Percentiles rank a stretch among this genome's conserved stretches.
Evolutionary conservation across 2,113 vertebrate genomes (phyloP).

Genomic region (Mormyrus iriodes): DNA sequence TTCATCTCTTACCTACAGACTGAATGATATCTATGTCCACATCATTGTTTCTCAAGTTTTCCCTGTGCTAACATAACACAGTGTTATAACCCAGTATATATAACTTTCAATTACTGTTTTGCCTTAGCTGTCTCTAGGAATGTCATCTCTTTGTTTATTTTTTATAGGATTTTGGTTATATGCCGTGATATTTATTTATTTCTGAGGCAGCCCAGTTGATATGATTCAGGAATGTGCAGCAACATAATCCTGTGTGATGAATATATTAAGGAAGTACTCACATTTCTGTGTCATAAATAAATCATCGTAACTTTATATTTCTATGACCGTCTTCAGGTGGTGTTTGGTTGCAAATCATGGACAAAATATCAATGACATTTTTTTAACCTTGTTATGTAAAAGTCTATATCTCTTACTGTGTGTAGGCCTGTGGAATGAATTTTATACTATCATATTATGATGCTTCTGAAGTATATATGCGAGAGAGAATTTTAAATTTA

Average conservation of each 20-base stretch:
- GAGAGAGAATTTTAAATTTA: neutral
- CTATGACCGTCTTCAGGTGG: constrained; percentile 5
- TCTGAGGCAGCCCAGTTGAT: constrained; percentile 43
- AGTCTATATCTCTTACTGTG: neutral
- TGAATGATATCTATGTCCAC: neutral
- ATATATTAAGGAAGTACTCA: constrained; percentile 49
- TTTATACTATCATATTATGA: neutral
- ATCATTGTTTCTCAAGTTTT: neutral
- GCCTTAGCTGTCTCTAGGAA: neutral
- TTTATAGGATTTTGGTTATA: neutral
- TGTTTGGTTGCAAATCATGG: constrained; percentile 54
- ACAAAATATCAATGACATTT: constrained; percentile 62
- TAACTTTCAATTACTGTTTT: neutral
- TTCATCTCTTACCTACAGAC: neutral
- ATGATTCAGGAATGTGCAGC: constrained; percentile 51
- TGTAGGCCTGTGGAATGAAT: neutral
- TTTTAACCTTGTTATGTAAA: constrained; percentile 40
- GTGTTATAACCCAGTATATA: neutral
- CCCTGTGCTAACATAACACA: neutral
- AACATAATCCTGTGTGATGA: constrained; percentile 52
- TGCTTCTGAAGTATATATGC: neutral
- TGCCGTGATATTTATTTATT: neutral
- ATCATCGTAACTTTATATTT: constrained; percentile 23
- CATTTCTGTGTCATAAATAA: constrained; percentile 42
- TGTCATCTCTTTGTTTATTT: neutral